Evolutionary conservation across 2,888 invertebrate species (phyloP).

Genomic region (Pristionchus exspectatus): DNA sequence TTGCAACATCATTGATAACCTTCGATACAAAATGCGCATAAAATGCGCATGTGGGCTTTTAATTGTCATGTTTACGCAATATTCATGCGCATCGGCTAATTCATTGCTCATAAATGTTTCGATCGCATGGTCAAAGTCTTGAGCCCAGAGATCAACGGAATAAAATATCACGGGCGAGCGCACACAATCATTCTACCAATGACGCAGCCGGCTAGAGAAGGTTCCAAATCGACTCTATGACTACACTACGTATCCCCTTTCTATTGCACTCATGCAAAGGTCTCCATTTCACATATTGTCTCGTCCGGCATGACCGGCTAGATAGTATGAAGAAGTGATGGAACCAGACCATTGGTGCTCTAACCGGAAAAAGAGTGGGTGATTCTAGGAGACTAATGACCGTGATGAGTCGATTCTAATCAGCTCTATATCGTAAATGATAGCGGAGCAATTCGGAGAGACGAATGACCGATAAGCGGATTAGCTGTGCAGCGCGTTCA

Average conservation of each 20-base stretch:
- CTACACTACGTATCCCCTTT: neutral
- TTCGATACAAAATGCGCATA: neutral
- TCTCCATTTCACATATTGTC: too few species aligned
- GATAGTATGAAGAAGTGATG: neutral
- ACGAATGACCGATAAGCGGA: neutral
- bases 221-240: constrained; percentile 1
- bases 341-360: neutral
- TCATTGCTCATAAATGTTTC: neutral
- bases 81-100: neutral
- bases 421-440: neutral
- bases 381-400: neutral
- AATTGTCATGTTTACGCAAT: neutral
- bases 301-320: neutral
- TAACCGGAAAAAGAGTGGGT: neutral
- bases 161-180: neutral
- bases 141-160: neutral
- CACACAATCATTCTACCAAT: neutral
- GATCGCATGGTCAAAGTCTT: neutral
- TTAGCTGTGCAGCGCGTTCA: neutral
- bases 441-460: constrained; percentile 4
- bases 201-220: neutral
- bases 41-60: neutral
- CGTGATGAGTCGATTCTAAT: neutral
- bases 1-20: neutral
- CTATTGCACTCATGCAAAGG: too few species aligned